These are phyloP conservation scores for Drosophila mayri DNA, from an alignment of 1,140 invertebrate species.

Conservation along the genomic window DNA sequence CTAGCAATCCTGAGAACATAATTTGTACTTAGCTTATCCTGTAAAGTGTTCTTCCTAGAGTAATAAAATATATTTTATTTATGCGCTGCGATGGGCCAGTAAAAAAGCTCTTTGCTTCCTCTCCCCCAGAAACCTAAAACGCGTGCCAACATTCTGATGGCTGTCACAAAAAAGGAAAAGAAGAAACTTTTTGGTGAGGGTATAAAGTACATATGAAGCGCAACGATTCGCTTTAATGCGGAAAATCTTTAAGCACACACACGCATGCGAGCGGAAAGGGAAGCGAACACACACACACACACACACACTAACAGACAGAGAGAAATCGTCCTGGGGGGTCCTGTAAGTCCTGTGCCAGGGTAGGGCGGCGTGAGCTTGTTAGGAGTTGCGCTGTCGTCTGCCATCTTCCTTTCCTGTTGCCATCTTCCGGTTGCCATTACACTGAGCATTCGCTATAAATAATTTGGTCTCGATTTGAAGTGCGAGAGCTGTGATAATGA, in stretches of 20 bases:
- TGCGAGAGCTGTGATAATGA: conserved; percentile 56
- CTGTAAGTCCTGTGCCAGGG: not conserved
- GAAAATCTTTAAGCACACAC: conserved; percentile 49
- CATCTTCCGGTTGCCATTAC: conserved; percentile 74
- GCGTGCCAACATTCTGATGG: conserved; percentile 9
- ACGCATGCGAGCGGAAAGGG: conserved; percentile 17
- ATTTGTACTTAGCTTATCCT: conserved; percentile 1
- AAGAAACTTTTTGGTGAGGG: conserved; percentile 5
- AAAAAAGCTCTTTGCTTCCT: conserved; percentile 16
- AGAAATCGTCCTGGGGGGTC: conserved; percentile 23
- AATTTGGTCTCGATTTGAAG: conserved; percentile 66
- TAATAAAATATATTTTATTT: conserved; percentile 33
- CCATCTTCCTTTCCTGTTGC: conserved; percentile 53
- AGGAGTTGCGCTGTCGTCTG: conserved; percentile 51
- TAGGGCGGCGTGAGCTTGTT: conserved; percentile 52
- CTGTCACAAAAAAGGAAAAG: conserved; percentile 17
- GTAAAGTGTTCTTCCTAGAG: conserved; percentile 7
- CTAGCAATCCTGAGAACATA: not conserved
- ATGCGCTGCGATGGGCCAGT: not conserved
- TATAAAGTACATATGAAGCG: conserved; percentile 42
- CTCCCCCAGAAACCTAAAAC: conserved; percentile 1
- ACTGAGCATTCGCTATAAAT: conserved; percentile 65
- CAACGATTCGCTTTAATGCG: conserved; percentile 68
- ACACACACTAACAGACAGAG: conserved; percentile 8
- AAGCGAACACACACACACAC: not conserved